Conservation (phyloP, 2,888 invertebrate species). For the Bombylius major region DNA sequence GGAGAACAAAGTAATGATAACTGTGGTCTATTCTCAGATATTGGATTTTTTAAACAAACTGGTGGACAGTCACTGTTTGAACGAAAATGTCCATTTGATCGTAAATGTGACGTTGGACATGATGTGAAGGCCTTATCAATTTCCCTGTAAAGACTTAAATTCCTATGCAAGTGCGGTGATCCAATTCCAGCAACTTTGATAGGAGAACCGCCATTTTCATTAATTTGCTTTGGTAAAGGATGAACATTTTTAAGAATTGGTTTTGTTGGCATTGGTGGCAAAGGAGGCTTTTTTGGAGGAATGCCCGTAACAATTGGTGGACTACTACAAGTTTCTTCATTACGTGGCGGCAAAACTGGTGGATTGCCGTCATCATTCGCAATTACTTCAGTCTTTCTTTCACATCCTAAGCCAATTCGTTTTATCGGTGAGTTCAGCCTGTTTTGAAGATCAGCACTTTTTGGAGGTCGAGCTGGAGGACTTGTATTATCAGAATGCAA, state of each 20-base stretch:
- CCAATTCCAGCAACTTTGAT: slow-evolving; percentile 49
- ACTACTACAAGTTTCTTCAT: slow-evolving; percentile 10
- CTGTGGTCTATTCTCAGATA: slow-evolving; percentile 19
- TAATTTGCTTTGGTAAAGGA: slow-evolving; percentile 44
- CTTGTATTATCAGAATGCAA: slow-evolving; percentile 42
- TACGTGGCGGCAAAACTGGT: slow-evolving; percentile 20
- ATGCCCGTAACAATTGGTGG: slow-evolving; percentile 26
- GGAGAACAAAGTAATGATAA: slow-evolving; percentile 42
- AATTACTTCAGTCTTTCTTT: slow-evolving; percentile 5
- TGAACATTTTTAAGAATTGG: slow-evolving; percentile 40
- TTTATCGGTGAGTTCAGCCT: slow-evolving; percentile 26
- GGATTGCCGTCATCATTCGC: slow-evolving; percentile 15
- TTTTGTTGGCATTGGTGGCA: slow-evolving; percentile 50
- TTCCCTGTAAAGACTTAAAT: slow-evolving; percentile 44
- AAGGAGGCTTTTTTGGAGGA: slow-evolving; percentile 58
- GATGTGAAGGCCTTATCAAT: slow-evolving; percentile 39
- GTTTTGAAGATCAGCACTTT: slow-evolving; percentile 38
- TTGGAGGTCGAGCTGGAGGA: slow-evolving; percentile 58
- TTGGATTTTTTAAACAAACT: slow-evolving; percentile 19
- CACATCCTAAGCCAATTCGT: slow-evolving; percentile 14
- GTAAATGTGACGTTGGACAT: slow-evolving; percentile 14
- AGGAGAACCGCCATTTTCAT: slow-evolving; percentile 29
- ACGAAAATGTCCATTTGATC: slow-evolving; percentile 27
- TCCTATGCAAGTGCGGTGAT: slow-evolving; percentile 49
- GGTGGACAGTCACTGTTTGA: slow-evolving; percentile 23